A percentile compares a stretch with the other conserved stretches of the same genome.
Conservation (phyloP, 2,113 vertebrate species). For the Tragelaphus scriptus region DNA sequence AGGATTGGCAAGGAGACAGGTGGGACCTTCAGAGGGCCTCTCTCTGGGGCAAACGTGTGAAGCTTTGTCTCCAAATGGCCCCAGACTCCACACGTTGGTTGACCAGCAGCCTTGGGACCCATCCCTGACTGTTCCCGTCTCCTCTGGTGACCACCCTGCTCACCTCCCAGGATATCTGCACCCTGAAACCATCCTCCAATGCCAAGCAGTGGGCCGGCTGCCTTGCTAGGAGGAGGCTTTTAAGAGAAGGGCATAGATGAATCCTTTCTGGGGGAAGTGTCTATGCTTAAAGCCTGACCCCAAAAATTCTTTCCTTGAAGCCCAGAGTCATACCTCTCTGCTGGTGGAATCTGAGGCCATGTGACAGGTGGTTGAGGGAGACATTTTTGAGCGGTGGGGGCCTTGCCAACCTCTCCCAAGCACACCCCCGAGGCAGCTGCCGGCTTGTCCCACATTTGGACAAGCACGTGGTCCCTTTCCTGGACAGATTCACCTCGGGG, state of each 20-base stretch:
- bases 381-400: not conserved
- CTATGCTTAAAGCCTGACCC: not conserved
- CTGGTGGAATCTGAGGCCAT: constrained; percentile 33
- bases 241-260: not conserved
- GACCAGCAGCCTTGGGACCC: not conserved
- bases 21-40: not conserved
- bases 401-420: constrained; percentile 41
- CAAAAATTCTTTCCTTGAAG: not conserved
- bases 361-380: constrained; percentile 55
- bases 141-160: accelerated
- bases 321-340: not conserved
- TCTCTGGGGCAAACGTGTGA: not conserved
- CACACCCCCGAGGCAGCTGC: constrained; percentile 56
- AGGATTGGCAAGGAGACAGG: not conserved
- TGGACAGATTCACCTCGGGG: not conserved
- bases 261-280: not conserved
- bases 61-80: not conserved
- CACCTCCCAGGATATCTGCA: not conserved
- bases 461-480: not conserved
- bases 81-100: accelerated
- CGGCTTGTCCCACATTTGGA: constrained; percentile 4
- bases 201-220: not conserved
- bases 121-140: accelerated
- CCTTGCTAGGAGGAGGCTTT: not conserved
- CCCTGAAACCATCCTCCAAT: not conserved